Base-by-base conservation (phyloP, 2,888 invertebrate genomes). In the Drosophila differens region DNA sequence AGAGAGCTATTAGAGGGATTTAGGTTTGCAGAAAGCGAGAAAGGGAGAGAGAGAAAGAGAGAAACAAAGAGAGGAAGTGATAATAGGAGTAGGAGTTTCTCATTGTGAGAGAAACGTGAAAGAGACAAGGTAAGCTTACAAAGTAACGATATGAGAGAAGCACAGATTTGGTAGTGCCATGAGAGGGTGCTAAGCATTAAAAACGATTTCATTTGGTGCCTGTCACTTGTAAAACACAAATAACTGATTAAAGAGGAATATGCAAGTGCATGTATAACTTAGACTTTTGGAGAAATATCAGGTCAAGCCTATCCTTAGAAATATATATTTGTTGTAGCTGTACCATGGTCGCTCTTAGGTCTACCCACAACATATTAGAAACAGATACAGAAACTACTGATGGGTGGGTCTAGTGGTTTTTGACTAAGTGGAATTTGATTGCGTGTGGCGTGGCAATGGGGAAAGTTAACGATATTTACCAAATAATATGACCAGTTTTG, bases 401-500 rank as follows among this genome's bases (percentile, higher is more conserved):
- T 60, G 37, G 53, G 62, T 51, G 62, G 64, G 14, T 59, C 19
- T 35, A 65, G 69, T 37, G 70, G 60, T 55, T 65, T 51, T 32
- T 49, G 64, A 66, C 84, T 76, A 82, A 81, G 73, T 90, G 68
- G 68, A 81, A 65, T 85, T 85, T 82, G 85, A 80, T 83, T 75
- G 85, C 85, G 84, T 88, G 85, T 71, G 63, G 76, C 83, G 89
- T 85, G 84, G 71, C 82, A 81, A 74, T 75, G 74, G 63, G 74
- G 60, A 77, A 84, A 87, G 91, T 82, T 90, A 87, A 87, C 87
- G 85, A 87, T 87, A 87, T 90, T 90, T 87, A 90, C 91, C 62
- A 81, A 87, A 84, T 80, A 84, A 80, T 89, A 86, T 80, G 72
- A 74, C 49, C 63, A 51, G 72, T 74, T 71, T 65, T 32, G 54